Evolutionary conservation across 2,113 vertebrate species (phyloP).

Genomic region (Cisticola juncidis): DNA sequence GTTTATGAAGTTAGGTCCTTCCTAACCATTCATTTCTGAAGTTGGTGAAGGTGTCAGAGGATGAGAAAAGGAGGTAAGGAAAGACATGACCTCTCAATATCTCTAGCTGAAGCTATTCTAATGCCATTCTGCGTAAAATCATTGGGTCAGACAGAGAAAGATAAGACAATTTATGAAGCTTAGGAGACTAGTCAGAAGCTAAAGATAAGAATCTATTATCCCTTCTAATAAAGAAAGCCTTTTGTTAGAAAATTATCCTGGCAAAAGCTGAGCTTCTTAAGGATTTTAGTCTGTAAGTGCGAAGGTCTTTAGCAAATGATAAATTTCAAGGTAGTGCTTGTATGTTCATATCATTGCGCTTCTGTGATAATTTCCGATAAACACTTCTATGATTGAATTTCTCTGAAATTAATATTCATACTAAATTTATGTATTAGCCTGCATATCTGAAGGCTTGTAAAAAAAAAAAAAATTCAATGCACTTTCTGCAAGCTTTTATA

Average conservation of each 20-base stretch:
- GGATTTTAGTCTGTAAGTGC: not conserved
- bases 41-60: not conserved
- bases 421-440: not conserved
- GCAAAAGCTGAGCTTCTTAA: not conserved
- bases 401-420: not conserved
- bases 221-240: not conserved
- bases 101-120: not conserved
- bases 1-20: not conserved
- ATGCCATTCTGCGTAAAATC: not conserved
- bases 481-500: not conserved
- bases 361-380: not conserved
- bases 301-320: not conserved
- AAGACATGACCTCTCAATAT: not conserved
- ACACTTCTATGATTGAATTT: not conserved
- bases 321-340: not conserved
- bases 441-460: not conserved
- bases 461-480: not conserved
- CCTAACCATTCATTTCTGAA: not conserved
- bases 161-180: not conserved
- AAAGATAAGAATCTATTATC: not conserved
- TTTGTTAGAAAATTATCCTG: not conserved
- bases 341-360: not conserved
- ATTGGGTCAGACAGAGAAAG: not conserved
- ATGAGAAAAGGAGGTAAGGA: not conserved
- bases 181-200: not conserved